Evolutionary conservation across 1,140 invertebrate species (phyloP).

Genomic region (Orussus abietinus): DNA sequence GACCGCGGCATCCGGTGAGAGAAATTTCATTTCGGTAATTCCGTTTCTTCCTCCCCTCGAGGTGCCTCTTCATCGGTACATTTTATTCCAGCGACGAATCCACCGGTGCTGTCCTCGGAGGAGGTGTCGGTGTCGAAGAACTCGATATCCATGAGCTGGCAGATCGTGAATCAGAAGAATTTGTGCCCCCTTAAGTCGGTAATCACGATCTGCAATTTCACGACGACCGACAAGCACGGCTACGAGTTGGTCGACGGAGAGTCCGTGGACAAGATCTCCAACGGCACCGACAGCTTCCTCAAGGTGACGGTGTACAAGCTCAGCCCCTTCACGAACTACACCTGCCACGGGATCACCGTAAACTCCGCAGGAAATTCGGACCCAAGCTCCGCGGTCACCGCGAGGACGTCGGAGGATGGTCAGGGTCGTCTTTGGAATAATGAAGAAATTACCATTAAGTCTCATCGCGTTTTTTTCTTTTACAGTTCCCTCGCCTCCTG

Average conservation of each 20-base stretch:
- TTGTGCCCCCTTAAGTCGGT: conserved; percentile 23
- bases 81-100: conserved; percentile 14
- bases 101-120: conserved; percentile 8
- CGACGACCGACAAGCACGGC: conserved; percentile 20
- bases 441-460: conserved; percentile 5
- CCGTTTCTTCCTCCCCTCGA: not conserved
- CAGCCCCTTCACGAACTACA: conserved; percentile 33
- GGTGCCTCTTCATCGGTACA: not conserved
- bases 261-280: not conserved
- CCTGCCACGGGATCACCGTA: conserved; percentile 19
- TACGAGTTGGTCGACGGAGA: conserved; percentile 12
- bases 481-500: conserved; percentile 30
- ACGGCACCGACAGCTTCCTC: conserved; percentile 3
- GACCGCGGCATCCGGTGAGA: conserved; percentile 19
- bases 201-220: conserved; percentile 22
- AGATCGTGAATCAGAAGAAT: conserved; percentile 22
- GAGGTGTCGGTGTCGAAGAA: not conserved
- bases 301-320: conserved; percentile 19
- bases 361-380: conserved; percentile 24
- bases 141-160: conserved; percentile 24
- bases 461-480: conserved; percentile 11
- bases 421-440: conserved; percentile 6
- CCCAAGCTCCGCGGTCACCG: conserved; percentile 15
- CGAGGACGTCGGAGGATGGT: conserved; percentile 31
- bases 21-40: conserved; percentile 2